Base-by-base conservation (phyloP, 1,140 invertebrate genomes). In the Calephelis virginiensis region DNA sequence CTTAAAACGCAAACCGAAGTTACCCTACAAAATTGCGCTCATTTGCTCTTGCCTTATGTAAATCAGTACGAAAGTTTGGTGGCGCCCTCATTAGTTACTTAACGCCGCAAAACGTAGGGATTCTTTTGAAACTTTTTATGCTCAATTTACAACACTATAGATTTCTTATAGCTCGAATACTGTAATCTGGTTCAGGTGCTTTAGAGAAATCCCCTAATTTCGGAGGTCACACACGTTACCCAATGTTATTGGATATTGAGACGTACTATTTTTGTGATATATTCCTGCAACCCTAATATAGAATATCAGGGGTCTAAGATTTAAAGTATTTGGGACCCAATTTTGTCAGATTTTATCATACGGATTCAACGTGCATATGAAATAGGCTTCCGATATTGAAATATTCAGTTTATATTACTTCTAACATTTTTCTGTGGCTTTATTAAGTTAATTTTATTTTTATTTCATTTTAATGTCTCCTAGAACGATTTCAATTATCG, bases 171-270 rank as follows among this genome's bases (percentile, higher is more conserved):
- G 80, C 76, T 67, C 76, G 79, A 79, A 81, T 83, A 85, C 82
- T 82, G 81, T 85, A 86, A 88, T 88, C 76, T 78, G 80, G 83
- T 86, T 82, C 85, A 86, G 85, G 85, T 86, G 84, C 77, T 75
- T 61, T 68, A 59, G 47, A 40, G n/a, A 82, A 85, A 84, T 85
- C 80, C 83, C 76, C 72, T 65, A 71, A 71, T 70, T 85, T 83
- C 76, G 84, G 81, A 86, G 84, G 83, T 88, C 85, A 80, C 81
- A 81, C 87, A 86, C 83, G 77, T 83, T 84, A 74, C 67, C 81
- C 74, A 69, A 77, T 87, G 87, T 87, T 90, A 89, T 90, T 87
- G 80, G 82, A 86, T 88, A 88, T 90, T 90, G 87, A 90, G 85
- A 85, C 83, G 77, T 86, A 90, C 72, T 86, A 80, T 83, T 81